Conservation (phyloP, 2,888 invertebrate species). For the Tetropium fuscum region DNA sequence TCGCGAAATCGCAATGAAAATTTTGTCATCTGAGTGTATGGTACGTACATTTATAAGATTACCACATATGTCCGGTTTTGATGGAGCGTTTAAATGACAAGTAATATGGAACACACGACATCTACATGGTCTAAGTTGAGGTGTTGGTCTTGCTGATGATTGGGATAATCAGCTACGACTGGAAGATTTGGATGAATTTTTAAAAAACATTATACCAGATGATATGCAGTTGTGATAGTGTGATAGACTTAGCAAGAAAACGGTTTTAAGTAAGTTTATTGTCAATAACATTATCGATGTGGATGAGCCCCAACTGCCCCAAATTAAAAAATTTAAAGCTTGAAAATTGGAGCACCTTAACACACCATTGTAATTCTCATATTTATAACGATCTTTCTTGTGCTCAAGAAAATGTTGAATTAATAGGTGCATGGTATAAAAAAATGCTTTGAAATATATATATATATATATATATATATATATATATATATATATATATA, state of each 20-base stretch:
- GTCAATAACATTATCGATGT: not conserved
- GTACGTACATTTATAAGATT: too few relatives aligned
- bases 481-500: too few relatives aligned
- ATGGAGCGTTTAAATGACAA: not conserved
- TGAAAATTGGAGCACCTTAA: not conserved
- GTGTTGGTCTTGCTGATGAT: not conserved
- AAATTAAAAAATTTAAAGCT: not conserved
- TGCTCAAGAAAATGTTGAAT: not conserved
- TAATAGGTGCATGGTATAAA: not conserved
- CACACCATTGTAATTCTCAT: not conserved
- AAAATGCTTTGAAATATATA: not conserved
- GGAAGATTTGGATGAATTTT: not conserved
- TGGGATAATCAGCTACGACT: not conserved
- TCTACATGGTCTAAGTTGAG: not conserved
- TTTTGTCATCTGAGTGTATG: too few relatives aligned
- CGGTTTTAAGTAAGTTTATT: not conserved
- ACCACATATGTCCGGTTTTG: slow-evolving; percentile 7
- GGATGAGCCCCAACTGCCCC: not conserved
- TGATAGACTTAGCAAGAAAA: not conserved
- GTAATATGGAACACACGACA: not conserved
- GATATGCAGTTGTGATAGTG: not conserved
- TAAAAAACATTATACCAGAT: not conserved
- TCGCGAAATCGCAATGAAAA: too few relatives aligned
- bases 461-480: too few relatives aligned
- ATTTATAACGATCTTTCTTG: not conserved